Percentiles rank a stretch among this genome's conserved stretches.
Evolutionary conservation across 2,888 invertebrate species (phyloP).

Genomic region (Vannuccia rotundouncinata): DNA sequence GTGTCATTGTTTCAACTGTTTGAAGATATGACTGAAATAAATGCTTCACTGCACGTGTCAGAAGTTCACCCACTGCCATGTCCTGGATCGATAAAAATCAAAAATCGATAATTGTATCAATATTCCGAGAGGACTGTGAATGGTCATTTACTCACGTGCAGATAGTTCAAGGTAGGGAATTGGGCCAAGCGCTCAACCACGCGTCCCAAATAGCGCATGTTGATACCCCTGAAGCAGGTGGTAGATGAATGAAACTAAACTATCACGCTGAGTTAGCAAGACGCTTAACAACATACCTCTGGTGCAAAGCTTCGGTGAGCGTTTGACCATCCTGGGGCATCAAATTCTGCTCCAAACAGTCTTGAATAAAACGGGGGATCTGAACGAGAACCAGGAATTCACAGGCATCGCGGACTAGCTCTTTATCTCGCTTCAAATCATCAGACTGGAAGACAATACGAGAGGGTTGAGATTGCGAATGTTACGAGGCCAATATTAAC

Average conservation of each 20-base stretch:
- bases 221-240: slow-evolving; percentile 74
- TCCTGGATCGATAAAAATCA: neutral
- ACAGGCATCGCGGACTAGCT: slow-evolving; percentile 86
- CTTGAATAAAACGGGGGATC: slow-evolving; percentile 65
- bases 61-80: slow-evolving; percentile 67
- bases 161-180: slow-evolving; percentile 71
- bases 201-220: slow-evolving; percentile 89
- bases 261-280: neutral
- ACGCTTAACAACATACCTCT: slow-evolving; percentile 57
- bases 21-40: slow-evolving; percentile 84
- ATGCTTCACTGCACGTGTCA: slow-evolving; percentile 84
- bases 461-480: neutral
- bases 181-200: slow-evolving; percentile 72
- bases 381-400: slow-evolving; percentile 86
- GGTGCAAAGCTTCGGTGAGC: slow-evolving; percentile 83
- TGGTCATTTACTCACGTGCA: slow-evolving; percentile 58
- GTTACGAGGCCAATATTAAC: neutral
- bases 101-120: no score
- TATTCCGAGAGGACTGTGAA: no score
- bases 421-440: slow-evolving; percentile 72
- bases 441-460: slow-evolving; percentile 57
- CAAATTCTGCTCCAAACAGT: slow-evolving; percentile 71
- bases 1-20: slow-evolving; percentile 79
- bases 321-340: slow-evolving; percentile 91
- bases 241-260: slow-evolving; percentile 40